phyloP scores from a whole-genome alignment of 1,140 invertebrate species.

The Apis laboriosa region DNA sequence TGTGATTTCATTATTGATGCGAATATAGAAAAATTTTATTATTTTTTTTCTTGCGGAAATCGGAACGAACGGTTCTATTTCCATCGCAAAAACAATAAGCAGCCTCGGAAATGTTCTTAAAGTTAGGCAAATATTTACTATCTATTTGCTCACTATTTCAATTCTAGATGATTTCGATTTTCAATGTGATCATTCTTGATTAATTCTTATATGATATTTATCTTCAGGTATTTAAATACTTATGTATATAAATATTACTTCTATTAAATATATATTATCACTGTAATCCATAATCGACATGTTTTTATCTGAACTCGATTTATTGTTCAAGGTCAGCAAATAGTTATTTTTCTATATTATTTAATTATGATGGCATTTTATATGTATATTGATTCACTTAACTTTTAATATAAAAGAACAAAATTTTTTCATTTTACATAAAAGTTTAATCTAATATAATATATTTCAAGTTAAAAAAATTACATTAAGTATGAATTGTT shows the following conservation, averaged over 20 bases:
- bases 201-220: not conserved
- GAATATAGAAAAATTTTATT: not conserved
- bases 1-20: not conserved
- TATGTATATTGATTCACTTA: no score
- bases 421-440: no score
- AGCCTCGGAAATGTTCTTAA: not conserved
- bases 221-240: not conserved
- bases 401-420: not conserved
- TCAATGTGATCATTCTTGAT: not conserved
- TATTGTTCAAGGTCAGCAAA: not conserved
- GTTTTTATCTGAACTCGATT: not conserved
- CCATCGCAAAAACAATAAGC: conserved; percentile 1
- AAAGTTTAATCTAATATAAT: no score
- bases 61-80: not conserved
- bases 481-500: no score
- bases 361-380: no score
- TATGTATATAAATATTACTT: not conserved
- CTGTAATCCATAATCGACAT: not conserved
- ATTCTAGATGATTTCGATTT: not conserved
- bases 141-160: not conserved
- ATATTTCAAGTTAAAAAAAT: no score
- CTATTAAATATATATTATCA: not conserved
- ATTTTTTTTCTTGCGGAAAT: not conserved
- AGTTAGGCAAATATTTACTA: conserved; percentile 12
- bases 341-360: not conserved